A percentile compares a stretch with the other conserved stretches of the same genome.
Evolutionary conservation across 1,140 invertebrate genomes (phyloP).

Genomic region (Stratiolaelaps scimitus): DNA sequence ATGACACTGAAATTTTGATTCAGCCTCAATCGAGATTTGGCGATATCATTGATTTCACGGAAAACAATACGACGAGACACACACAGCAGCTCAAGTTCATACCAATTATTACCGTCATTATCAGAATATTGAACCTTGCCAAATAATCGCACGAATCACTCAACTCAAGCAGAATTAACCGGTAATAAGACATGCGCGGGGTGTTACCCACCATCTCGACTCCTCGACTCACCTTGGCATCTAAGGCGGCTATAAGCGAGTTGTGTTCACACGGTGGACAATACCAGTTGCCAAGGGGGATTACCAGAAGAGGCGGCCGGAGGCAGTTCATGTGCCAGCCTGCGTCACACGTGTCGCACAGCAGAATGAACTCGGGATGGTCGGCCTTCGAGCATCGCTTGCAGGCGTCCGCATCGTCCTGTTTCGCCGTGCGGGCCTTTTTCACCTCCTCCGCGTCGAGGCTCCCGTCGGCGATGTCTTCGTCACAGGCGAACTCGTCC

Average conservation of each 20-base stretch:
- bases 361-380: constrained; percentile 83
- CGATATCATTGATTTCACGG: too few species aligned
- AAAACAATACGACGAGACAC: too few species aligned
- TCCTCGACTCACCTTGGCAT: constrained; percentile 11
- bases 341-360: constrained; percentile 85
- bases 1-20: too few species aligned
- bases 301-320: constrained; percentile 70
- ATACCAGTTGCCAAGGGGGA: constrained; percentile 93
- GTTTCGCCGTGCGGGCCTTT: constrained; percentile 53
- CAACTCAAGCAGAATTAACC: too few species aligned
- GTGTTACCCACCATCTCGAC: too few species aligned
- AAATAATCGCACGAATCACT: too few species aligned
- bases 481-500: constrained; percentile 39
- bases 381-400: constrained; percentile 71
- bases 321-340: constrained; percentile 90
- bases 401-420: constrained; percentile 54
- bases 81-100: too few species aligned
- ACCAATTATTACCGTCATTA: too few species aligned
- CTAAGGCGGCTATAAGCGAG: constrained; percentile 4
- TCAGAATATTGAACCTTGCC: too few species aligned
- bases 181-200: too few species aligned
- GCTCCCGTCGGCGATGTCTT: constrained; percentile 36
- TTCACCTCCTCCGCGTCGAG: constrained; percentile 45
- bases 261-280: constrained; percentile 85
- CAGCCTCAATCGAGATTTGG: too few species aligned